phyloP scores from a whole-genome alignment of 2,888 invertebrate genomes.

The Agelastica alni region DNA sequence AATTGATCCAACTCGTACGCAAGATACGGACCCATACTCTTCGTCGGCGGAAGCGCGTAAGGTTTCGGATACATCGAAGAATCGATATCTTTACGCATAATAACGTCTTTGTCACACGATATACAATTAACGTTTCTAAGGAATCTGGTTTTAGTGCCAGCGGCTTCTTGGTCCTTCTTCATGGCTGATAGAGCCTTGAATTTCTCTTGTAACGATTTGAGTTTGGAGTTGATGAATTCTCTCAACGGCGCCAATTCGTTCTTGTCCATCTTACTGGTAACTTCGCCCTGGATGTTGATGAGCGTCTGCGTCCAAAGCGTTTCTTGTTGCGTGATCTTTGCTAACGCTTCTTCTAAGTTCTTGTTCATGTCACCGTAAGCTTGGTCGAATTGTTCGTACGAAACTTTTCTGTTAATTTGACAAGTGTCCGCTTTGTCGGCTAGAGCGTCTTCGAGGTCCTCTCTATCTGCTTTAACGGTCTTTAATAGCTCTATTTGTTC shows the following conservation, averaged over 20 bases:
- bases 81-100: slow-evolving; percentile 67
- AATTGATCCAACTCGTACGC: slow-evolving; percentile 70
- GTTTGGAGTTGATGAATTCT: slow-evolving; percentile 66
- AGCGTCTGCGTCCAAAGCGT: slow-evolving; percentile 68
- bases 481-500: slow-evolving; percentile 71
- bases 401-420: slow-evolving; percentile 72
- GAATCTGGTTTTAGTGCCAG: slow-evolving; percentile 70
- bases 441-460: slow-evolving; percentile 71
- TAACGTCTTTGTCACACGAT: slow-evolving; percentile 75
- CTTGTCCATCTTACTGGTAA: slow-evolving; percentile 70
- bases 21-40: slow-evolving; percentile 71
- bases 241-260: slow-evolving; percentile 67
- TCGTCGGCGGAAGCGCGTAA: slow-evolving; percentile 61
- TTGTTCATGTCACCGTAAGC: slow-evolving; percentile 69
- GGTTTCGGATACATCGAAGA: slow-evolving; percentile 57
- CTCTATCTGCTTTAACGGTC: slow-evolving; percentile 70
- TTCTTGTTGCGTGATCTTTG: slow-evolving; percentile 67
- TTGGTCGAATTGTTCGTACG: slow-evolving; percentile 71
- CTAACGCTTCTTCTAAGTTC: slow-evolving; percentile 67
- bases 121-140: slow-evolving; percentile 75
- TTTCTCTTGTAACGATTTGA: slow-evolving; percentile 65
- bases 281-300: slow-evolving; percentile 68
- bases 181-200: slow-evolving; percentile 64
- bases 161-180: slow-evolving; percentile 69
- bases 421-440: slow-evolving; percentile 76